phyloP scores from a whole-genome alignment of 2,888 invertebrate species.

The Pogonocherus hispidulus region DNA sequence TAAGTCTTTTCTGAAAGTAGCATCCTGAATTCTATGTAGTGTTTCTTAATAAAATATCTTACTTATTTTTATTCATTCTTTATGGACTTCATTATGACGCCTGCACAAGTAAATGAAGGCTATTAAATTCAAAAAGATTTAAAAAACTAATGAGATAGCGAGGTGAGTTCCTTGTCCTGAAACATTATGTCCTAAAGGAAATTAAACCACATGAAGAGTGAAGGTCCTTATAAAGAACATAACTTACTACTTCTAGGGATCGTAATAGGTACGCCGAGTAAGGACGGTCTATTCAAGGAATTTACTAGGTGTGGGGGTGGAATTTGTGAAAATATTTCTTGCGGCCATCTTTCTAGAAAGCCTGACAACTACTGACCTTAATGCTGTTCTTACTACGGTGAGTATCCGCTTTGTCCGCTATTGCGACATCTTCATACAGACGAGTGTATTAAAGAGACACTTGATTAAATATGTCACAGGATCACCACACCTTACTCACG shows the following conservation, averaged over 20 bases:
- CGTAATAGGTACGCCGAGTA: constrained; percentile 12
- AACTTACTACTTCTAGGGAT: constrained; percentile 7
- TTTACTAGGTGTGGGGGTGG: constrained; percentile 45
- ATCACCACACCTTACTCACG: constrained; percentile 29
- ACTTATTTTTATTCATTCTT: too few relatives aligned
- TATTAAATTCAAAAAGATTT: too few relatives aligned
- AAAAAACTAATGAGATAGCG: too few relatives aligned
- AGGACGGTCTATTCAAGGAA: constrained; percentile 27
- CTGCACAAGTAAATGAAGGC: too few relatives aligned
- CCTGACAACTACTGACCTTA: constrained; percentile 6
- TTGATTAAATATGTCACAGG: constrained; percentile 34
- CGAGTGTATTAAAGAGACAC: constrained; percentile 25
- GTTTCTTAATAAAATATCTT: too few relatives aligned
- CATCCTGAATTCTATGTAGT: too few relatives aligned
- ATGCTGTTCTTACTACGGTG: not conserved
- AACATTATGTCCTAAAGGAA: not conserved
- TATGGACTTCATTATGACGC: too few relatives aligned
- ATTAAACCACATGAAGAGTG: constrained; percentile 7
- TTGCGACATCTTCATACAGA: constrained; percentile 22
- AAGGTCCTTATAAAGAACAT: constrained; percentile 6
- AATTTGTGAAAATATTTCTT: constrained; percentile 48
- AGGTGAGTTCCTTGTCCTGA: too few relatives aligned
- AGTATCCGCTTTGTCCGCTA: constrained; percentile 4
- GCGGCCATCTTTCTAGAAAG: constrained; percentile 39
- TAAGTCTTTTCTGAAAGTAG: too few relatives aligned